Evolutionary conservation across 1,140 invertebrate genomes (phyloP).

Genomic region (Pogonognathellus flavescens): DNA sequence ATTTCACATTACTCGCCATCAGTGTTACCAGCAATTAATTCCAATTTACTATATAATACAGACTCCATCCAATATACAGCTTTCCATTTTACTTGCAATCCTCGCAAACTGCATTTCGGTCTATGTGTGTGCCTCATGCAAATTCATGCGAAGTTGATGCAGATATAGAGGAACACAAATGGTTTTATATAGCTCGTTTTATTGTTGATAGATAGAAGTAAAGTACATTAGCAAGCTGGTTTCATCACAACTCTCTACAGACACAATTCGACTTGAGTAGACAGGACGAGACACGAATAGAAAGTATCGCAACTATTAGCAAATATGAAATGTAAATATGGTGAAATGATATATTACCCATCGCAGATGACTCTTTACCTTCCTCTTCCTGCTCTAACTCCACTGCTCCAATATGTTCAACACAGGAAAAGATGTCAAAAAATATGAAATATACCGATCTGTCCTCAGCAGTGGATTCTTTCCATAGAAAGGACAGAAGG

Average conservation of each 20-base stretch:
- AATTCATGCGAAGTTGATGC: background rate
- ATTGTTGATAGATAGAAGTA: constrained; percentile 22
- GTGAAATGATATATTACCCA: constrained; percentile 33
- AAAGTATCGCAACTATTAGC: constrained; percentile 36
- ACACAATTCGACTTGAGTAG: constrained; percentile 19
- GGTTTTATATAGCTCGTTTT: background rate
- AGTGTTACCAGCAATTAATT: too few species aligned
- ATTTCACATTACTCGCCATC: too few species aligned
- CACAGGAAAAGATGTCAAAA: constrained; percentile 43
- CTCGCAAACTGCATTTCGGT: too few species aligned
- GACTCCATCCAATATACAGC: too few species aligned
- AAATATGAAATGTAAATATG: constrained; percentile 46
- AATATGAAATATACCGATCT: constrained; percentile 45
- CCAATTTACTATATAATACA: too few species aligned
- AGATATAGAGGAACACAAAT: too few species aligned
- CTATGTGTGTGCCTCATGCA: background rate
- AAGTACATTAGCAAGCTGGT: constrained; percentile 11
- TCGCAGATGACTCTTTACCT: constrained; percentile 37
- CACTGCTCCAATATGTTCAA: constrained; percentile 42
- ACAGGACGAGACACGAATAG: constrained; percentile 26
- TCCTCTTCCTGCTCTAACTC: constrained; percentile 8
- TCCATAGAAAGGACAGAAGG: background rate
- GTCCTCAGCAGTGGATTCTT: background rate
- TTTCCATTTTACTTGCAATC: too few species aligned
- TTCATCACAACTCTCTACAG: background rate